Evolutionary conservation across 2,888 invertebrate species (phyloP).

Genomic region (Agrochola macilenta): DNA sequence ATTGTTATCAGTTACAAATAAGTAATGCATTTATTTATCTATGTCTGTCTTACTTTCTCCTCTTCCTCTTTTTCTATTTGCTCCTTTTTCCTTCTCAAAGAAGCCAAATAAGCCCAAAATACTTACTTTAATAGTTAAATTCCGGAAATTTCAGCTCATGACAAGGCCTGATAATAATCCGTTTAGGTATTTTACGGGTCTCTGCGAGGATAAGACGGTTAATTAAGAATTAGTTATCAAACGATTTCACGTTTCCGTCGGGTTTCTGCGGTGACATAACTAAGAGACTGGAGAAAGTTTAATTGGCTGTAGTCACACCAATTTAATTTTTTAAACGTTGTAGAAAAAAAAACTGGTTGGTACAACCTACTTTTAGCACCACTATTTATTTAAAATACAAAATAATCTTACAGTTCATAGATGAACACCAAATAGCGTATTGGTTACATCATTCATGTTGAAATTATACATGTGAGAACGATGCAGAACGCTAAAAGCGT

Average conservation of each 20-base stretch:
- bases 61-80: no score
- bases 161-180: neutral
- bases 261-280: constrained; percentile 5
- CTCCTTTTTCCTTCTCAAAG: no score
- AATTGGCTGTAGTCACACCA: neutral
- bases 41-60: no score
- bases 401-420: neutral
- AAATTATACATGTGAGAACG: no score
- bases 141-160: neutral
- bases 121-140: neutral
- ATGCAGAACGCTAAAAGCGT: no score
- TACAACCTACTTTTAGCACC: no score
- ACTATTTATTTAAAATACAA: neutral
- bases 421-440: no score
- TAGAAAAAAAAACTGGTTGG: neutral
- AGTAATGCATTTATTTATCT: neutral
- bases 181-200: neutral
- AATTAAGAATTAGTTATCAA: constrained; percentile 1
- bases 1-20: neutral
- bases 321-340: neutral
- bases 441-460: no score
- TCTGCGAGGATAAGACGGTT: neutral
- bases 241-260: neutral
- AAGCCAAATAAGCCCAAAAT: no score
- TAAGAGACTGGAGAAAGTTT: constrained; percentile 1